Conservation (phyloP, 2,888 invertebrate species). For the Carterocephalus palaemon region DNA sequence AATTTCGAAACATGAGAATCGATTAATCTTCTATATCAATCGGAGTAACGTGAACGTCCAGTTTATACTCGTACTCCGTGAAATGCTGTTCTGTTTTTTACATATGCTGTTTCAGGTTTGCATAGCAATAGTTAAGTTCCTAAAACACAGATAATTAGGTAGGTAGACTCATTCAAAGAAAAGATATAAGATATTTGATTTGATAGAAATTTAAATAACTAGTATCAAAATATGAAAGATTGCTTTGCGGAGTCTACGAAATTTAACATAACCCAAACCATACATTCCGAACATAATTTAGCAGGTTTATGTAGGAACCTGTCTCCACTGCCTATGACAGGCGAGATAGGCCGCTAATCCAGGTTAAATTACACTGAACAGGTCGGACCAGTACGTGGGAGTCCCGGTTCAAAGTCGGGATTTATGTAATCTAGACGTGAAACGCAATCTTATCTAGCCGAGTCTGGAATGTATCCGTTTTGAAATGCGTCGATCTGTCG, state of each 20-base stretch:
- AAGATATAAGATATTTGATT: too few relatives aligned
- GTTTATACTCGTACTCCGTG: too few relatives aligned
- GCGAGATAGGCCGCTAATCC: slow-evolving; percentile 29
- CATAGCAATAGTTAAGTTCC: too few relatives aligned
- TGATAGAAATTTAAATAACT: too few relatives aligned
- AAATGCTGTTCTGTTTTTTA: background rate
- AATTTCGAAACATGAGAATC: slow-evolving; percentile 9
- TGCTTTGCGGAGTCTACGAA: too few relatives aligned
- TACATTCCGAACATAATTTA: slow-evolving; percentile 14
- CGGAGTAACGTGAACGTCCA: slow-evolving; percentile 12
- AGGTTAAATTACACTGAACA: slow-evolving; percentile 32
- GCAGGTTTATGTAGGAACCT: slow-evolving; percentile 20
- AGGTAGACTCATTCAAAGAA: too few relatives aligned
- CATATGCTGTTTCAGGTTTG: too few relatives aligned
- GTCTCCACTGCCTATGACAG: slow-evolving; percentile 21
- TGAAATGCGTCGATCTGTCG: slow-evolving; percentile 31
- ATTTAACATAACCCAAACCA: background rate
- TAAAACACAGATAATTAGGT: too few relatives aligned
- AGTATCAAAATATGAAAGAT: too few relatives aligned
- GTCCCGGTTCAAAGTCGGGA: slow-evolving; percentile 34
- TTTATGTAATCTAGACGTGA: slow-evolving; percentile 35
- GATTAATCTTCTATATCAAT: slow-evolving; percentile 13
- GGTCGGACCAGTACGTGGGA: slow-evolving; percentile 34
- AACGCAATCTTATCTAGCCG: slow-evolving; percentile 35
- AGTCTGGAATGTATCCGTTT: slow-evolving; percentile 33